Evolutionary conservation across 2,888 invertebrate species (phyloP).

Genomic region (Zygothrica quintamaculata): DNA sequence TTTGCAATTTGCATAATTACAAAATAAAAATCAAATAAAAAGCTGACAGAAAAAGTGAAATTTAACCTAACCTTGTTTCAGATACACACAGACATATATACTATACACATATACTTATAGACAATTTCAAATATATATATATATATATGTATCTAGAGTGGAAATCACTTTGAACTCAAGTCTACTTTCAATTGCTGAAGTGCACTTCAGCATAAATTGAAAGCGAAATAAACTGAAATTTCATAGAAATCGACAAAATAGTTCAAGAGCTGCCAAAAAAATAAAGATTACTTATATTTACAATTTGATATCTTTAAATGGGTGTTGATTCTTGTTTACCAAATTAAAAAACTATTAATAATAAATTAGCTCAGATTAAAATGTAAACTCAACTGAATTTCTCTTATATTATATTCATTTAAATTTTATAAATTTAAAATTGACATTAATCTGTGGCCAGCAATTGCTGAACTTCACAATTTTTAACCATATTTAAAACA

Average conservation of each 20-base stretch:
- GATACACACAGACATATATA: conserved; percentile 5
- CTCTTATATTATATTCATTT: too few species aligned
- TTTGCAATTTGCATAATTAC: conserved; percentile 47
- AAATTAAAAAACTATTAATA: too few species aligned
- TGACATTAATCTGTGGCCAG: too few species aligned
- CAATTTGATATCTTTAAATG: background rate
- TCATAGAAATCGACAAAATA: conserved; percentile 19
- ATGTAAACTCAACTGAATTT: too few species aligned
- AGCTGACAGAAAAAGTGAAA: conserved; percentile 56
- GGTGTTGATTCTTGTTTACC: background rate
- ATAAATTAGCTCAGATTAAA: too few species aligned
- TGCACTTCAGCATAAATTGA: conserved; percentile 36
- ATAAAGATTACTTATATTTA: too few species aligned
- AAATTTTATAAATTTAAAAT: too few species aligned
- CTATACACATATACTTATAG: background rate
- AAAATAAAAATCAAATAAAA: conserved; percentile 33
- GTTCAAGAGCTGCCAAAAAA: conserved; percentile 29
- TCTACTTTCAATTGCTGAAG: conserved; percentile 28
- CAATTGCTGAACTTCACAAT: too few species aligned
- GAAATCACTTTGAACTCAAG: conserved; percentile 2
- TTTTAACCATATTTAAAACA: too few species aligned
- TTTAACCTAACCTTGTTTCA: conserved; percentile 34
- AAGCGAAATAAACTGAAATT: conserved; percentile 39
- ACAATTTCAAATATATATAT: background rate
- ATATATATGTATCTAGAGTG: conserved; percentile 12